These are phyloP conservation scores for Picus viridis DNA, from an alignment of 2,797 vertebrate genomes.

Conservation along the genomic window DNA sequence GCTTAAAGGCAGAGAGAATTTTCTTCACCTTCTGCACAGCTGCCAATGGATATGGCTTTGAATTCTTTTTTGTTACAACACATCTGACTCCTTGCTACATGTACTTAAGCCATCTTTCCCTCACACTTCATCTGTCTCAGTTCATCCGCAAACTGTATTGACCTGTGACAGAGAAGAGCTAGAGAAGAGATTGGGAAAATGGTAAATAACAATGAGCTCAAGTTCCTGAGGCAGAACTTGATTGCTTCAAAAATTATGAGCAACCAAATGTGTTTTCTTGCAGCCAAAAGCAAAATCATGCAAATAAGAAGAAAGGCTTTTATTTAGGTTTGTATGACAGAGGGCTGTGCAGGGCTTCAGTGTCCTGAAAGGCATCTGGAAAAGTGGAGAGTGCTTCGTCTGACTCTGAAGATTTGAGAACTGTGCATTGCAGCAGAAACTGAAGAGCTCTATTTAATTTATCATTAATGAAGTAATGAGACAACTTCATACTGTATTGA, in stretches of 20 bases:
- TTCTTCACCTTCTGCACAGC: conserved; percentile 37
- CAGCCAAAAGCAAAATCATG: not conserved
- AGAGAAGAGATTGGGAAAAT: not conserved
- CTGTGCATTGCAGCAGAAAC: not conserved
- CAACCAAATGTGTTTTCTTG: not conserved
- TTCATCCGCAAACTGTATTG: conserved; percentile 45
- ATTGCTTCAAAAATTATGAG: not conserved
- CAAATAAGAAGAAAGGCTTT: not conserved
- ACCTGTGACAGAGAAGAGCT: not conserved
- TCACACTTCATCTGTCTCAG: conserved; percentile 38
- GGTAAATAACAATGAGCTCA: not conserved
- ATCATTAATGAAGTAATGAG: not conserved
- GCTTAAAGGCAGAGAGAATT: not conserved
- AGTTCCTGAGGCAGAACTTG: not conserved
- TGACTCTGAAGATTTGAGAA: not conserved
- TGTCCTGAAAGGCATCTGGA: not conserved
- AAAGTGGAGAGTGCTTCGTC: not conserved
- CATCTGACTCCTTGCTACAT: not conserved
- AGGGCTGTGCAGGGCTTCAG: not conserved
- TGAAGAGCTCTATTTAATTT: not conserved
- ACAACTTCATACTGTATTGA: not conserved
- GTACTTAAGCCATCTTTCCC: not conserved
- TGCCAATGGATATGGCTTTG: conserved; percentile 15
- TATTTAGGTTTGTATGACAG: not conserved
- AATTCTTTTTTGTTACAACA: conserved; percentile 12